phyloP scores from a whole-genome alignment of 2,888 invertebrate genomes.

The Melinopterus prodromus region DNA sequence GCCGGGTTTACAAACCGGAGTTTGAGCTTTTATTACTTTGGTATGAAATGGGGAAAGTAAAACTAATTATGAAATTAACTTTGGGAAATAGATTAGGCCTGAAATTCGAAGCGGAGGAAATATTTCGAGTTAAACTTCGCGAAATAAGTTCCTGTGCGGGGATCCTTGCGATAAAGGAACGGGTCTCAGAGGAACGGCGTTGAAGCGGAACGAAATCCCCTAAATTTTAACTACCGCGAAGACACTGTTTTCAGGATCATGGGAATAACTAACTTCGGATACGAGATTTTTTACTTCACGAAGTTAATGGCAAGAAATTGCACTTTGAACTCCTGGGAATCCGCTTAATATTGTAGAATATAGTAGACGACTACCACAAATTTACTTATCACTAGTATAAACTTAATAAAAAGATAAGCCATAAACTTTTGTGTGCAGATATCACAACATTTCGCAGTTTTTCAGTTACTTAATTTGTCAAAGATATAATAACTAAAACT shows the following conservation, averaged over 20 bases:
- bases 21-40: not conserved
- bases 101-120: not conserved
- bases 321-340: no score
- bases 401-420: no score
- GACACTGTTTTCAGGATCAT: not conserved
- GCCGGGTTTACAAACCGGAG: not conserved
- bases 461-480: no score
- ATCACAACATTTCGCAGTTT: no score
- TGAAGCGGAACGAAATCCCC: not conserved
- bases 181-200: not conserved
- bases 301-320: not conserved
- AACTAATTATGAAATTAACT: constrained; percentile 4
- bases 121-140: not conserved
- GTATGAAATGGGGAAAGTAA: not conserved
- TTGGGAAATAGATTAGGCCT: not conserved
- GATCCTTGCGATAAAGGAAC: not conserved
- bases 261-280: not conserved
- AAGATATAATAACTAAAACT: no score
- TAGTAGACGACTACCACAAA: no score
- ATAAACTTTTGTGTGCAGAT: no score
- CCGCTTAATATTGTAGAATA: no score
- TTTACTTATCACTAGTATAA: no score
- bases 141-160: not conserved
- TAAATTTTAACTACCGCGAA: not conserved
- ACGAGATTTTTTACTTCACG: not conserved